A percentile compares a stretch with the other conserved stretches of the same genome.
Evolutionary conservation across 2,888 invertebrate genomes (phyloP).

Genomic region (Pseudanteris insignis): DNA sequence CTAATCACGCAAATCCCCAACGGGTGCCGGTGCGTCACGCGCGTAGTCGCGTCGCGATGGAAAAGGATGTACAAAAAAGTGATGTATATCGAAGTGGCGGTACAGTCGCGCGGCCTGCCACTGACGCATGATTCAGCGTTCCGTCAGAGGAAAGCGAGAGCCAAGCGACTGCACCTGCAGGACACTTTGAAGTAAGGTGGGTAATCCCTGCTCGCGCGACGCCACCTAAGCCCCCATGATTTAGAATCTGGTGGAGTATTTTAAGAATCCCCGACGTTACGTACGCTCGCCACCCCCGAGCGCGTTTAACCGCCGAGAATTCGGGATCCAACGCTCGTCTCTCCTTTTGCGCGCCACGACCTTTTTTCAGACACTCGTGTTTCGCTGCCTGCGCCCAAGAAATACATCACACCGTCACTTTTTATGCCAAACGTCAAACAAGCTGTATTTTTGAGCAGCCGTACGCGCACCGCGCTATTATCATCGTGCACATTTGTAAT

Average conservation of each 20-base stretch:
- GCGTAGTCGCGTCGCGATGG: not conserved
- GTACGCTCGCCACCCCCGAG: slow-evolving; percentile 49
- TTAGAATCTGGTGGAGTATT: slow-evolving; percentile 66
- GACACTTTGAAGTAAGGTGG: slow-evolving; percentile 64
- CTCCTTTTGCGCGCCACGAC: slow-evolving; percentile 17
- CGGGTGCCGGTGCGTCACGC: no score
- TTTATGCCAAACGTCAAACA: slow-evolving; percentile 22
- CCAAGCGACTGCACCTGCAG: slow-evolving; percentile 64
- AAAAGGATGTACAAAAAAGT: slow-evolving; percentile 18
- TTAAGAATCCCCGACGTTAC: slow-evolving; percentile 63
- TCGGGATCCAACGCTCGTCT: slow-evolving; percentile 19
- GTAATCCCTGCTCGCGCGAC: slow-evolving; percentile 65
- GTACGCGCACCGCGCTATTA: no score
- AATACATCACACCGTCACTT: slow-evolving; percentile 21
- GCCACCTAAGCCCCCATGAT: slow-evolving; percentile 65
- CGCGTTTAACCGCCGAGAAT: slow-evolving; percentile 32
- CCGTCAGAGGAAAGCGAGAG: slow-evolving; percentile 55
- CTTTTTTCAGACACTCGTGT: slow-evolving; percentile 15
- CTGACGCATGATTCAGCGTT: slow-evolving; percentile 60
- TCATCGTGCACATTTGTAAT: no score
- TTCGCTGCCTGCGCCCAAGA: slow-evolving; percentile 5
- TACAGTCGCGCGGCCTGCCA: slow-evolving; percentile 47
- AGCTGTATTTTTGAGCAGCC: slow-evolving; percentile 21
- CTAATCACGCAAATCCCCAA: no score
- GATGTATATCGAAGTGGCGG: slow-evolving; percentile 35